Percentiles rank a stretch among this genome's conserved stretches.
These are phyloP conservation scores for Eupithecia insigniata DNA, from an alignment of 2,888 invertebrate species.

Conservation along the genomic window DNA sequence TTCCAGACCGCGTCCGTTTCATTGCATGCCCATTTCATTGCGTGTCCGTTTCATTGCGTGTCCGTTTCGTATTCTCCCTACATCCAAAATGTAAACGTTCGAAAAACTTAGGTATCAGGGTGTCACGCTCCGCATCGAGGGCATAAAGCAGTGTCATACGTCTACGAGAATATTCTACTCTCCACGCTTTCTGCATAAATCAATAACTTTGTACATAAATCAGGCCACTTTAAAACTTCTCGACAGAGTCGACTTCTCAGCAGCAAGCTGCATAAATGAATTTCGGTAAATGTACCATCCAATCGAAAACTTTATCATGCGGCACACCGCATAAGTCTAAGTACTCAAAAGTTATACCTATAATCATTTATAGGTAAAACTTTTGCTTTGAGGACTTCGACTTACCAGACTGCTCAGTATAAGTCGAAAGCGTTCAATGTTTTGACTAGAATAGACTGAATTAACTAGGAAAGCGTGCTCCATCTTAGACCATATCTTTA, in stretches of 20 bases:
- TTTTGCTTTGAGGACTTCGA: not conserved
- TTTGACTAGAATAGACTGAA: not conserved
- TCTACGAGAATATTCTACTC: no score
- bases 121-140: no score
- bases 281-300: not conserved
- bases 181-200: no score
- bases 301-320: not conserved
- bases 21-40: no score
- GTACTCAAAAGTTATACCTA: not conserved
- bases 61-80: no score
- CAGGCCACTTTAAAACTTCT: not conserved
- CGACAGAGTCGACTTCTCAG: not conserved
- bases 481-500: not conserved
- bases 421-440: not conserved
- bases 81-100: no score
- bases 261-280: not conserved
- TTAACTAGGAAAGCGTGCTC: not conserved
- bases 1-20: no score
- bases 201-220: not conserved
- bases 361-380: not conserved
- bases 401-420: not conserved
- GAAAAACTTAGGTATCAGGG: no score
- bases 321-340: not conserved
- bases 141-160: no score
- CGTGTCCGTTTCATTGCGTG: no score